phyloP scores from a whole-genome alignment of 2,113 vertebrate genomes.

The Zosterops japonicus region DNA sequence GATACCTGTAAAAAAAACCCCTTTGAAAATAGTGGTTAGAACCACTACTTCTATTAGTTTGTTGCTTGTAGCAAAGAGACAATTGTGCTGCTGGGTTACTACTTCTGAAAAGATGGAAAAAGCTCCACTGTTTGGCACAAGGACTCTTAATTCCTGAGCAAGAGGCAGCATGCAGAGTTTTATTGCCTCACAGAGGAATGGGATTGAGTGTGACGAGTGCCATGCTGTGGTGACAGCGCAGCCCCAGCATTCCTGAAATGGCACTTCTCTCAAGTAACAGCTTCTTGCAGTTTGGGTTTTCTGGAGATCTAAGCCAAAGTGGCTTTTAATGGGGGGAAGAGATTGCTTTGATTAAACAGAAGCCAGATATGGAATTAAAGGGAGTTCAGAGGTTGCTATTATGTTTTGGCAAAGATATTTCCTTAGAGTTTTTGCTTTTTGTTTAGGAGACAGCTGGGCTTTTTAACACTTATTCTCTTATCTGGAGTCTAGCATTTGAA shows the following conservation, averaged over 20 bases:
- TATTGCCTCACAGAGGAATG: conserved; percentile 40
- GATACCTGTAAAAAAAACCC: neutral
- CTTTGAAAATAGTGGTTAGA: neutral
- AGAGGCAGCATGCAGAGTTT: neutral
- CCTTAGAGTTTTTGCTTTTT: conserved; percentile 1
- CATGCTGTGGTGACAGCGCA: neutral
- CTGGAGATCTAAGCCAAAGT: conserved; percentile 54
- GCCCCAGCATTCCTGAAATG: neutral
- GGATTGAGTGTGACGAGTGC: neutral
- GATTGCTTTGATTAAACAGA: conserved; percentile 60
- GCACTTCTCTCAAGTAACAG: conserved; percentile 27
- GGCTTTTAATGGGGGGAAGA: conserved; percentile 44
- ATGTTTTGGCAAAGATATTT: conserved; percentile 37
- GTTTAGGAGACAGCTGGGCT: conserved; percentile 14
- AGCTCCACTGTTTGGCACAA: neutral
- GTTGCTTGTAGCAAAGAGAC: neutral
- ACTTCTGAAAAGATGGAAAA: neutral
- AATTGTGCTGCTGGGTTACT: neutral
- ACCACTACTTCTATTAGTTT: neutral
- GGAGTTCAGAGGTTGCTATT: conserved; percentile 33
- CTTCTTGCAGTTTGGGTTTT: conserved; percentile 8
- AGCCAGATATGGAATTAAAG: conserved; percentile 53
- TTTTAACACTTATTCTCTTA: conserved; percentile 35
- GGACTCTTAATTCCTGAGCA: neutral
- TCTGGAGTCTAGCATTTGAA: neutral